A percentile compares a stretch with the other conserved stretches of the same genome.
These are phyloP conservation scores for Menura novaehollandiae DNA, from an alignment of 2,113 vertebrate species.

Conservation along the genomic window DNA sequence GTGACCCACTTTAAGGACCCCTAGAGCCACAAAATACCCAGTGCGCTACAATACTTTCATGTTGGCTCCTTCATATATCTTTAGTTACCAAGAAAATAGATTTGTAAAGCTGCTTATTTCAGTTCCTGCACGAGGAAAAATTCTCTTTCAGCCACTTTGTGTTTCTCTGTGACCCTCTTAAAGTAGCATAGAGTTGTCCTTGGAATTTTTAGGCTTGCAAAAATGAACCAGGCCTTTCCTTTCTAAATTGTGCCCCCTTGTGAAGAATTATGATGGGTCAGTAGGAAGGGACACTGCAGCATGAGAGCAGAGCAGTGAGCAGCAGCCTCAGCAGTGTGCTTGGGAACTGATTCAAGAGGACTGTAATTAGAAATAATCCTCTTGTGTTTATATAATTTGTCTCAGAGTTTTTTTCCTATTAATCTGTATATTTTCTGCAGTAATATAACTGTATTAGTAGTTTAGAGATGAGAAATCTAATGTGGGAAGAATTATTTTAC, in stretches of 20 bases:
- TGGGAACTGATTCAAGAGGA: background rate
- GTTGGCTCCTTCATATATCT: background rate
- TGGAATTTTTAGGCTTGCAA: background rate
- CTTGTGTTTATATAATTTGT: background rate
- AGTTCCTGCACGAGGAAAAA: background rate
- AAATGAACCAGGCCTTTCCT: background rate
- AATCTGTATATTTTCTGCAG: constrained; percentile 4
- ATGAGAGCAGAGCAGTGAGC: background rate
- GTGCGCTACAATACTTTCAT: background rate
- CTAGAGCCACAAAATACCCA: background rate
- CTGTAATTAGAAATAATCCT: background rate
- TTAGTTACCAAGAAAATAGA: background rate
- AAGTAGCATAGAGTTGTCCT: background rate
- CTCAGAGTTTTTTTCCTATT: background rate
- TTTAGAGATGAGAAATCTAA: background rate
- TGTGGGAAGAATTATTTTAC: background rate
- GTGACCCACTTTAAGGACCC: background rate
- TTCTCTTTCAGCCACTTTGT: background rate
- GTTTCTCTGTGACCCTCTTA: background rate
- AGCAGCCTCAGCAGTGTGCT: background rate
- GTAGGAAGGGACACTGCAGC: background rate
- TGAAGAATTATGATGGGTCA: background rate
- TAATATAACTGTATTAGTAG: background rate
- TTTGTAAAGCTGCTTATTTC: background rate
- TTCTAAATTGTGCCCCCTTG: constrained; percentile 13